A percentile compares a stretch with the other conserved stretches of the same genome.
phyloP scores from a whole-genome alignment of 2,797 vertebrate species.

The Pristis pectinata region DNA sequence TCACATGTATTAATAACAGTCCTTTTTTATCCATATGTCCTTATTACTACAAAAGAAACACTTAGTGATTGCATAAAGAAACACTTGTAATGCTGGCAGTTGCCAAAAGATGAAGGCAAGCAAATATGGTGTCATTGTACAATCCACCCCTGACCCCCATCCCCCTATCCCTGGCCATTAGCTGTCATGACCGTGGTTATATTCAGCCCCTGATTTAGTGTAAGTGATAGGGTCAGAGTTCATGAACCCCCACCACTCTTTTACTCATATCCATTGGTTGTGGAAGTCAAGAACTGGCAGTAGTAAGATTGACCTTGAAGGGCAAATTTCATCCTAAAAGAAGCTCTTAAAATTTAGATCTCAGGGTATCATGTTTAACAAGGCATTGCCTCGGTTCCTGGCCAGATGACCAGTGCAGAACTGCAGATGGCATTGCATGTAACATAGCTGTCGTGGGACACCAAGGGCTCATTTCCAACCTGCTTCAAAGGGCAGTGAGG shows the following conservation, averaged over 20 bases:
- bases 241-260: conserved; percentile 57
- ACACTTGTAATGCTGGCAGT: neutral
- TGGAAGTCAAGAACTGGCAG: conserved; percentile 56
- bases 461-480: conserved; percentile 48
- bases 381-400: conserved; percentile 54
- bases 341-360: conserved; percentile 65
- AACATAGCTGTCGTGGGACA: conserved; percentile 60
- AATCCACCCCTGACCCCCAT: neutral
- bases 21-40: neutral
- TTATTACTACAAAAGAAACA: neutral
- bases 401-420: conserved; percentile 64
- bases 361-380: conserved; percentile 67
- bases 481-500: conserved; percentile 54
- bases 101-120: neutral
- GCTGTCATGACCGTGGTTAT: neutral
- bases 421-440: conserved; percentile 62
- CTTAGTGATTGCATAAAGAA: neutral
- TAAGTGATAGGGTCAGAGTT: conserved; percentile 27
- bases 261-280: conserved; percentile 58
- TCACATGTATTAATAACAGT: neutral
- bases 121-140: neutral
- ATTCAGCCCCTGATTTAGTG: conserved; percentile 35
- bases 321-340: conserved; percentile 68
- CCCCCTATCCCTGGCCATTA: neutral
- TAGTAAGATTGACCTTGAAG: conserved; percentile 56